These are phyloP conservation scores for Ceratoteleas bidentatus DNA, from an alignment of 1,140 invertebrate genomes.

Conservation along the genomic window DNA sequence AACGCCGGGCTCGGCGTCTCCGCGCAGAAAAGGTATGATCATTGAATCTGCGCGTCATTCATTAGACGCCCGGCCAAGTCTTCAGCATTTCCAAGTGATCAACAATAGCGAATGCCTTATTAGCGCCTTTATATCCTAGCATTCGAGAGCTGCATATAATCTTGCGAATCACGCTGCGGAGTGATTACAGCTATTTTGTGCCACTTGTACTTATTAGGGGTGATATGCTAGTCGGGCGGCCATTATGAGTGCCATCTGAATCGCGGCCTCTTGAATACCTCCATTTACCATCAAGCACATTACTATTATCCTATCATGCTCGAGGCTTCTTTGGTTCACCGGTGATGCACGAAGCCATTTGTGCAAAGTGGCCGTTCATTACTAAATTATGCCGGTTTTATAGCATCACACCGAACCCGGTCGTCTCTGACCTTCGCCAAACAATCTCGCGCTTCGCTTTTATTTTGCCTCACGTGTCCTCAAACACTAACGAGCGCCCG, in stretches of 20 bases:
- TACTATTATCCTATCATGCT: constrained; percentile 82
- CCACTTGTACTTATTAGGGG: constrained; percentile 82
- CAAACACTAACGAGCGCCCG: constrained; percentile 2
- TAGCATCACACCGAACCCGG: constrained; percentile 76
- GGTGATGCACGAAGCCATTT: constrained; percentile 79
- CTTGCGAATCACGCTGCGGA: constrained; percentile 77
- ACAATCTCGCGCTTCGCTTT: constrained; percentile 61
- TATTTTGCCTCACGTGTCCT: constrained; percentile 27
- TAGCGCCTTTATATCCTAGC: constrained; percentile 64
- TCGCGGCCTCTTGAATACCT: constrained; percentile 80
- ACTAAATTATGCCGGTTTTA: constrained; percentile 80
- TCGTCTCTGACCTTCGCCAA: constrained; percentile 70
- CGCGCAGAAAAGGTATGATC: constrained; percentile 35
- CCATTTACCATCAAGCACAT: constrained; percentile 82
- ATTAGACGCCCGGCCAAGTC: constrained; percentile 53
- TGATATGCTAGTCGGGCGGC: constrained; percentile 76
- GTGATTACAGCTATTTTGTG: constrained; percentile 81
- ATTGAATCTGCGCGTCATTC: constrained; percentile 54
- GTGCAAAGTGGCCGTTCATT: constrained; percentile 81
- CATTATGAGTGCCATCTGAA: constrained; percentile 81
- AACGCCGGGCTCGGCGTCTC: constrained; percentile 16
- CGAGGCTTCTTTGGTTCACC: constrained; percentile 77
- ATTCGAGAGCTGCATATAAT: constrained; percentile 70
- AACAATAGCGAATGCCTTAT: constrained; percentile 66
- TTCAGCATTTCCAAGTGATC: constrained; percentile 65